Evolutionary conservation across 2,113 vertebrate species (phyloP).

Genomic region (Nannospalax galili): DNA sequence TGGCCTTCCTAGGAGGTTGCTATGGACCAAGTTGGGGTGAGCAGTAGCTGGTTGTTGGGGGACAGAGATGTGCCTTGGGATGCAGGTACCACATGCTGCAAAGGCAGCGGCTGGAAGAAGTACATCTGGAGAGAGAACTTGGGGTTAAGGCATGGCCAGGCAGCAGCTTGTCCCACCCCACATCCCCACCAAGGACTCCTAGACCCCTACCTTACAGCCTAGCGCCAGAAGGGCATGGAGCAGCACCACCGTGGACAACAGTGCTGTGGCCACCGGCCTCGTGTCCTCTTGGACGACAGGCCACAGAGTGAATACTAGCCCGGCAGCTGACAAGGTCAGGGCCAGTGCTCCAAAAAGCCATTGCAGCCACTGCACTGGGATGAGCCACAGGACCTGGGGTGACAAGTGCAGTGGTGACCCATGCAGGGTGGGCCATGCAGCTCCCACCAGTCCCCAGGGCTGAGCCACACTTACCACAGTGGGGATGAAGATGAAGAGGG

Average conservation of each 20-base stretch:
- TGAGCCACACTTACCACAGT: constrained; percentile 88
- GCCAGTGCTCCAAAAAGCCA: constrained; percentile 89
- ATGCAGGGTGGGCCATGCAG: rapidly evolving
- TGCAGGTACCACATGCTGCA: neutral
- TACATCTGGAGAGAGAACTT: constrained; percentile 64
- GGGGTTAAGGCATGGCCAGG: neutral
- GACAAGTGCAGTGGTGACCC: neutral
- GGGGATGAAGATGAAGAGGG: constrained; percentile 92
- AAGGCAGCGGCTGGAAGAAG: constrained; percentile 76
- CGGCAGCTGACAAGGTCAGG: constrained; percentile 86
- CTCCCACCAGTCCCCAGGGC: rapidly evolving
- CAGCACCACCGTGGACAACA: constrained; percentile 84
- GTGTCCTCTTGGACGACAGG: constrained; percentile 88
- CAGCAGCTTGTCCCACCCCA: neutral
- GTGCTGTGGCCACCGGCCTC: constrained; percentile 81
- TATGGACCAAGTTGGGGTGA: neutral
- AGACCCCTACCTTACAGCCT: constrained; percentile 89
- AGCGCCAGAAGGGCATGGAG: constrained; percentile 90
- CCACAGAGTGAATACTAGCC: constrained; percentile 92
- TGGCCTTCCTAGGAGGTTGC: neutral
- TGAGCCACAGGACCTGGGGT: constrained; percentile 90
- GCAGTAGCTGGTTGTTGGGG: neutral
- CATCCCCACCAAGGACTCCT: neutral
- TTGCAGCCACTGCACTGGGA: constrained; percentile 87
- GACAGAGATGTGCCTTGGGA: neutral